A percentile compares a stretch with the other conserved stretches of the same genome.
phyloP scores from a whole-genome alignment of 2,797 vertebrate species.

The Urophycis tenuis region DNA sequence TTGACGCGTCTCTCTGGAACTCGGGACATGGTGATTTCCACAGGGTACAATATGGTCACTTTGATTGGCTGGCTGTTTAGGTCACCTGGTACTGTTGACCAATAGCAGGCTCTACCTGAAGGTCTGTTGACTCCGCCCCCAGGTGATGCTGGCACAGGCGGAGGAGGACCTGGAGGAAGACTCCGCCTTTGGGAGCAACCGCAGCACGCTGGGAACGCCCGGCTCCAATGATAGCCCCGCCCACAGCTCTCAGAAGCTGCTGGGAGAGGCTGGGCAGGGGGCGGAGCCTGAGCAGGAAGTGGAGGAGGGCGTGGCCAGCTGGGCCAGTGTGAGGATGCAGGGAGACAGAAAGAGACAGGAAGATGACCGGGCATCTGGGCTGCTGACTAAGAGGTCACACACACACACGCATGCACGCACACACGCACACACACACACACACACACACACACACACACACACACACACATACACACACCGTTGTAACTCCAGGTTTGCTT shows the following conservation, averaged over 20 bases:
- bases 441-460: not conserved
- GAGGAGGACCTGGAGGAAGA: conserved; percentile 74
- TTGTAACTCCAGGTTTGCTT: not conserved
- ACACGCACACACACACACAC: conserved; percentile 1
- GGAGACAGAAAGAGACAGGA: conserved; percentile 60
- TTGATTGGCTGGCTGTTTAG: not conserved
- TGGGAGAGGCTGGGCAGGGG: conserved; percentile 28
- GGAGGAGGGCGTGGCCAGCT: conserved; percentile 62
- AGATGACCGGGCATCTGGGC: conserved; percentile 63
- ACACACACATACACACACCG: not conserved
- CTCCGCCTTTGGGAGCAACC: conserved; percentile 82
- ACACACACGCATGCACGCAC: not conserved
- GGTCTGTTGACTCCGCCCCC: not conserved
- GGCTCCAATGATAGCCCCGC: conserved; percentile 34
- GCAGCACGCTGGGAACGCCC: conserved; percentile 69
- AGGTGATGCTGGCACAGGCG: conserved; percentile 65
- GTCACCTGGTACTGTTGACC: not conserved
- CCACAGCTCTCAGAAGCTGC: conserved; percentile 36
- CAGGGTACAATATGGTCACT: not conserved
- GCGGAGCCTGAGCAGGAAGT: conserved; percentile 32
- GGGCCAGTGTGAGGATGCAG: conserved; percentile 62
- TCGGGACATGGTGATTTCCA: no score
- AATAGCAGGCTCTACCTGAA: not conserved
- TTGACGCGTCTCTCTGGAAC: no score
- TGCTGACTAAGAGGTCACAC: conserved; percentile 66